A percentile compares a stretch with the other conserved stretches of the same genome.
Evolutionary conservation across 2,797 vertebrate species (phyloP).

Genomic region (Falco concolor): DNA sequence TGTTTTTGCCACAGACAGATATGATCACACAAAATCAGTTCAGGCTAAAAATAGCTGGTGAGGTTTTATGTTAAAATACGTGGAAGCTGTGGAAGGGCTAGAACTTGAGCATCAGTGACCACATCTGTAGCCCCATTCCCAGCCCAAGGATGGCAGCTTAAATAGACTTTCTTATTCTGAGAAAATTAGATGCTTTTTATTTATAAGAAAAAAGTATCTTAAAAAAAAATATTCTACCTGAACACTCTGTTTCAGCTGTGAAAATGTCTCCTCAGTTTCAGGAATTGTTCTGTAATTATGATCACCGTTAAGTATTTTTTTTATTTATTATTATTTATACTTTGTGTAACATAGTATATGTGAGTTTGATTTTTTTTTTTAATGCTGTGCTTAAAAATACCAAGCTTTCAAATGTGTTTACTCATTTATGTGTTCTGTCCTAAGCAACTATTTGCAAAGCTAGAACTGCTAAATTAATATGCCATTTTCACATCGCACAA

Average conservation of each 20-base stretch:
- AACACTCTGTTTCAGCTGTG: background rate
- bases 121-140: background rate
- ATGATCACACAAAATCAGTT: background rate
- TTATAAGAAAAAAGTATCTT: background rate
- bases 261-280: constrained; percentile 2
- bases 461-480: constrained; percentile 11
- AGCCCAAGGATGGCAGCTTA: background rate
- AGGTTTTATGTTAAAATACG: background rate
- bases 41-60: background rate
- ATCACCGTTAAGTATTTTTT: background rate
- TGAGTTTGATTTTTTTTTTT: background rate
- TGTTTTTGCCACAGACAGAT: background rate
- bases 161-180: background rate
- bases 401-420: constrained; percentile 27
- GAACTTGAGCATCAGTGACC: background rate
- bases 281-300: constrained; percentile 18
- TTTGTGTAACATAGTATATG: background rate
- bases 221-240: background rate
- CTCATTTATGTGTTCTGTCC: constrained; percentile 32
- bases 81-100: background rate
- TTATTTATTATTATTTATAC: background rate
- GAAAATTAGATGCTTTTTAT: background rate
- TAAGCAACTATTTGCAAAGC: constrained; percentile 20
- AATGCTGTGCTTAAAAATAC: background rate
- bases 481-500: background rate